Base-by-base conservation (phyloP, 2,113 vertebrate species). In the Melanerpes aurifrons region DNA sequence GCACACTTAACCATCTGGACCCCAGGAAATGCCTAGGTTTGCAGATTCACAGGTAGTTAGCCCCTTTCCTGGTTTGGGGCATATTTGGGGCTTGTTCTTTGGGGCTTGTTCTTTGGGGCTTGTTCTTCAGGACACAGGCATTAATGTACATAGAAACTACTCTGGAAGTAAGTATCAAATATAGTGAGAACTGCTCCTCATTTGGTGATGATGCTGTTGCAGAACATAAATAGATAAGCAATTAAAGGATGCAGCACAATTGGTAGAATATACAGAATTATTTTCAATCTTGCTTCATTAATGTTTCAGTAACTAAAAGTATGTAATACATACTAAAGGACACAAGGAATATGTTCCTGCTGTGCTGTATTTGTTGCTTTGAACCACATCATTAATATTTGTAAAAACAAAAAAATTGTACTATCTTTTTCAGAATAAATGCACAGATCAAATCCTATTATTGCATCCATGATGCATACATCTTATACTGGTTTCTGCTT, bases 161-260 rank as follows among this genome's bases (percentile, higher is more conserved):
- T 88, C 21, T 61, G 54, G 83, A 63, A 81, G 37, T 86, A 86
- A 89, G 80, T n/a, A 59, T 78, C 7, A 87, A 63, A 31, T 82
- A 48, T 89, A 35, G 48, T 73, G 53, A 79, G 81, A 96, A 47
- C 54, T 85, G 13, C 26, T 84, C 10, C 63, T 70, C 35, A 19
- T 69, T 68, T 71, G 31, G 71, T 59, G 35, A 76, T 84, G 35
- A 58, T 87, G 20, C 32, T 59, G 47, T 57, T 96, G 24, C 22
- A 29, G 64, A 95, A 96, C 88, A 67, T 64, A 76, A 93, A 78
- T 19, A 79, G 31, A 47, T 29, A 16, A 87, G 22, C 66, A 88
- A 48, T 54, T 88, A 90, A 91, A 90, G 35, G 12, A 62, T 82
- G 43, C 68, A 68, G 62, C 22, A 59, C 22, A 75, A 40, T 70